phyloP scores from a whole-genome alignment of 2,888 invertebrate species.

The Leucophenga montana region DNA sequence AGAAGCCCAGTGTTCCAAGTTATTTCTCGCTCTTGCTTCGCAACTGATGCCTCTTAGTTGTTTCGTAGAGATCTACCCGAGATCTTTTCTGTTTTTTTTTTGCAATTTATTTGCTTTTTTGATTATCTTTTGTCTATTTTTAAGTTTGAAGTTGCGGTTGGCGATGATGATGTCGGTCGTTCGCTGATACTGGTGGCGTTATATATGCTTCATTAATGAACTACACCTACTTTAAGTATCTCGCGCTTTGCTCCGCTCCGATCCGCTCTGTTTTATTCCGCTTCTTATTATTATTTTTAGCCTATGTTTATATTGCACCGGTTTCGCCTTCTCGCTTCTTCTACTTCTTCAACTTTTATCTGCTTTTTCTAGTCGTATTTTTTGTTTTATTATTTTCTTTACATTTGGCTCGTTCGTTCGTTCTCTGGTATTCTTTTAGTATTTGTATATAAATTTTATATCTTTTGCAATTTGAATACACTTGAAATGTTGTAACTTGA shows the following conservation, averaged over 20 bases:
- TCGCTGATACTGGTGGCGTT: too few species aligned
- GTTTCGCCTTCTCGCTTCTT: background rate
- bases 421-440: constrained; percentile 16
- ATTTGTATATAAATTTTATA: constrained; percentile 3
- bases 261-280: background rate
- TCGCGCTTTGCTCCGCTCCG: background rate
- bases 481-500: constrained; percentile 22
- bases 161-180: background rate
- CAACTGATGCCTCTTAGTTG: constrained; percentile 35
- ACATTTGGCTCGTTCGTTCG: constrained; percentile 20
- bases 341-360: too few species aligned
- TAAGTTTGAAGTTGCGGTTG: constrained; percentile 4
- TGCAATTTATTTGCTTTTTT: constrained; percentile 8
- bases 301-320: constrained; percentile 32
- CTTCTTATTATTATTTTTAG: constrained; percentile 24
- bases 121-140: constrained; percentile 7
- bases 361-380: too few species aligned
- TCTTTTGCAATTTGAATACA: constrained; percentile 12
- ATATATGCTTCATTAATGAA: constrained; percentile 6
- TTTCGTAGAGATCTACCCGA: background rate
- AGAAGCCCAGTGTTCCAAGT: constrained; percentile 33
- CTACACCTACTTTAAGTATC: constrained; percentile 19
- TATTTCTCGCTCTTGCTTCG: constrained; percentile 25
- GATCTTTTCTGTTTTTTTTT: constrained; percentile 19
- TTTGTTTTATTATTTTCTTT: background rate